A percentile compares a stretch with the other conserved stretches of the same genome.
Conservation (phyloP, 2,888 invertebrate species). For the Noctua janthina region DNA sequence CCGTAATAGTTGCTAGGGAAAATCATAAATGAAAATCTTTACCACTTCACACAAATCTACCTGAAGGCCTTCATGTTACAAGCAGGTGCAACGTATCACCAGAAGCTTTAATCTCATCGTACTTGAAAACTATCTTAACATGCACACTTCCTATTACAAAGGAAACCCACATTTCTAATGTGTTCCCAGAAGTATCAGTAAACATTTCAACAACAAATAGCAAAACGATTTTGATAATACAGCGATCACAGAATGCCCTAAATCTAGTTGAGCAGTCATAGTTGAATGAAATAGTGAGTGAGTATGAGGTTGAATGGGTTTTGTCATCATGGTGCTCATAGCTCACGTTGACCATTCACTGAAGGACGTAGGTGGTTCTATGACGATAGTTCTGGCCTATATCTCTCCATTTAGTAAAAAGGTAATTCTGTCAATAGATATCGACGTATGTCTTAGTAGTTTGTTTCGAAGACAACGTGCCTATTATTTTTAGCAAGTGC, state of each 20-base stretch:
- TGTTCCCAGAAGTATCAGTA: slow-evolving; percentile 46
- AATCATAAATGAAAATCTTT: background rate
- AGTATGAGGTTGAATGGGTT: slow-evolving; percentile 69
- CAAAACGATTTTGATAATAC: slow-evolving; percentile 55
- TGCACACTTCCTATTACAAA: slow-evolving; percentile 33
- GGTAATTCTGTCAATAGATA: background rate
- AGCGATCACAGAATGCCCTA: slow-evolving; percentile 58
- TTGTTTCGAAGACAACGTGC: background rate
- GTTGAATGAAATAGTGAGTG: slow-evolving; percentile 67
- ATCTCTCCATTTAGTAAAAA: background rate
- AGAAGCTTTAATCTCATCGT: slow-evolving; percentile 41
- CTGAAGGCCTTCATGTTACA: slow-evolving; percentile 14
- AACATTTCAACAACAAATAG: slow-evolving; percentile 39
- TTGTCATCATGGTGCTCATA: slow-evolving; percentile 63
- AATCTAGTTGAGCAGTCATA: slow-evolving; percentile 49
- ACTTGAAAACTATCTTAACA: slow-evolving; percentile 17
- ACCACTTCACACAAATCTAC: background rate
- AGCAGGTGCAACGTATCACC: slow-evolving; percentile 43
- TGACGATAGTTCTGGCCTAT: background rate
- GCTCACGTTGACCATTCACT: slow-evolving; percentile 22
- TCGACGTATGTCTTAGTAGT: background rate
- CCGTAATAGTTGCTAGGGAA: background rate
- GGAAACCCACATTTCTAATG: slow-evolving; percentile 45
- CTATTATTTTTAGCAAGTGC: background rate
- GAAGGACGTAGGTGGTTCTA: slow-evolving; percentile 18